phyloP scores from a whole-genome alignment of 2,888 invertebrate genomes.

The Eupithecia pulchellata region DNA sequence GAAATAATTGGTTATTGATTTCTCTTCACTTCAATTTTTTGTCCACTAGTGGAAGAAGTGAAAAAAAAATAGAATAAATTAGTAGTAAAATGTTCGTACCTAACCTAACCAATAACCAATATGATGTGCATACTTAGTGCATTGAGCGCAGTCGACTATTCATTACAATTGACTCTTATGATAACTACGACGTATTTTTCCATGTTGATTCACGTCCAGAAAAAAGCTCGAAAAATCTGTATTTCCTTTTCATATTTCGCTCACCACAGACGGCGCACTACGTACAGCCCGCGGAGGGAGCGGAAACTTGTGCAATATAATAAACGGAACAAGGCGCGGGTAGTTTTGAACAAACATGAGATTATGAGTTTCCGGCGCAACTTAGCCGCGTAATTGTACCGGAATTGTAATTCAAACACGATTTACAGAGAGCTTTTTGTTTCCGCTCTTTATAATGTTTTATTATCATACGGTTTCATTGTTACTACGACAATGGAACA shows the following conservation, averaged over 20 bases:
- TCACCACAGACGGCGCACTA: not conserved
- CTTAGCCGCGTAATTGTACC: constrained; percentile 8
- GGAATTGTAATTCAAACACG: constrained; percentile 8
- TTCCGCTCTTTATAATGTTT: not conserved
- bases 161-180: no score
- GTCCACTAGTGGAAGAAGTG: no score
- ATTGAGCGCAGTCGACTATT: no score
- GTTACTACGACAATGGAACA: not conserved
- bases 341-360: constrained; percentile 27
- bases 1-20: no score
- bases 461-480: not conserved
- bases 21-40: no score
- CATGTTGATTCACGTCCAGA: not conserved
- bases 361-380: constrained; percentile 19
- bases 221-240: not conserved
- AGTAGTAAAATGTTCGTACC: not conserved
- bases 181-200: not conserved
- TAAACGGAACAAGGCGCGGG: constrained; percentile 20
- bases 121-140: no score
- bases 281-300: not conserved
- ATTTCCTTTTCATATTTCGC: not conserved
- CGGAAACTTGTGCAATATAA: constrained; percentile 26
- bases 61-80: no score
- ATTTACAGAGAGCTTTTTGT: not conserved
- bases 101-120: no score